These are phyloP conservation scores for Ctenoplectra terminalis DNA, from an alignment of 1,140 invertebrate genomes.

Conservation along the genomic window DNA sequence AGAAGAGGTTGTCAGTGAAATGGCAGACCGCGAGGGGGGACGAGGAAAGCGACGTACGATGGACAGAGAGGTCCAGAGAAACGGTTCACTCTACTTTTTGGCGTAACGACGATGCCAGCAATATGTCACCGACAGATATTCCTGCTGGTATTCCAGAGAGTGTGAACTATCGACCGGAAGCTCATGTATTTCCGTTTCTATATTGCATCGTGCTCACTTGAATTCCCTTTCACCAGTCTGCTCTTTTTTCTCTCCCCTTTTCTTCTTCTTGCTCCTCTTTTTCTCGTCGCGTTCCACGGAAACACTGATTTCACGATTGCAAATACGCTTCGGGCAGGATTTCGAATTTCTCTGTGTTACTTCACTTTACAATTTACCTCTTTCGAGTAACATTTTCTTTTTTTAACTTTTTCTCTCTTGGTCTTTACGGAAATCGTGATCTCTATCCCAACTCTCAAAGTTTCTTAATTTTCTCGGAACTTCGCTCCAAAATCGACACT, in stretches of 20 bases:
- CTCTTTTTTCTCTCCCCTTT: not conserved
- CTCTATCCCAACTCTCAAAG: not conserved
- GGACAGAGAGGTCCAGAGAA: conserved; percentile 40
- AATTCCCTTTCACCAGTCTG: conserved; percentile 43
- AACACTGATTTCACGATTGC: conserved; percentile 2
- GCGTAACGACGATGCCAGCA: conserved; percentile 74
- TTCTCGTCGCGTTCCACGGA: not conserved
- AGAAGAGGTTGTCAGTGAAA: conserved; percentile 72
- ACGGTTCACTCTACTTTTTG: conserved; percentile 68
- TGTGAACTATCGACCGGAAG: conserved; percentile 70
- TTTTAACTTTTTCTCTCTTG: too few relatives aligned
- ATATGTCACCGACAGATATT: conserved; percentile 79
- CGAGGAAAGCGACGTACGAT: conserved; percentile 6
- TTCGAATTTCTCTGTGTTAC: too few relatives aligned
- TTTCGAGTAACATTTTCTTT: too few relatives aligned
- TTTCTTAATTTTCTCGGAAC: too few relatives aligned
- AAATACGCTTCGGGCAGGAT: too few relatives aligned
- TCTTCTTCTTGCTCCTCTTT: not conserved
- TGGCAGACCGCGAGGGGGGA: conserved; percentile 57
- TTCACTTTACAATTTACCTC: too few relatives aligned
- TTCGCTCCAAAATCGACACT: too few relatives aligned
- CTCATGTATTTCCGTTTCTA: conserved; percentile 69
- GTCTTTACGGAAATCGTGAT: not conserved
- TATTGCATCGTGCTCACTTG: conserved; percentile 39
- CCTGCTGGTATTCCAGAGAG: conserved; percentile 62